Base-by-base conservation (phyloP, 1,140 invertebrate species). In the Halictus rubicundus region DNA sequence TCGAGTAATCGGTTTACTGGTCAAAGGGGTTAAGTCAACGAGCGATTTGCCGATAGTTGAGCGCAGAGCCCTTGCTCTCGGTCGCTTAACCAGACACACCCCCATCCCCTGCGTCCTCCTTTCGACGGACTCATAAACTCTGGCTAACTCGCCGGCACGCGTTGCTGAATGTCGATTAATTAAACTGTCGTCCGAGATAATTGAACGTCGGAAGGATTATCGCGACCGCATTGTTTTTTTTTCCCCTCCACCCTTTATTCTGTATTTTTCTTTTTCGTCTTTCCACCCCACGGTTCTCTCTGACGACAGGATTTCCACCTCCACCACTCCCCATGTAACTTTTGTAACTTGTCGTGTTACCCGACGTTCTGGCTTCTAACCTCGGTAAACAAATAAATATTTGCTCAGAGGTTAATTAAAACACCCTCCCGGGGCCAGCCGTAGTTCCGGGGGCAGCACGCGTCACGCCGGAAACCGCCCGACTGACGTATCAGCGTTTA, bases 351-450 rank as follows among this genome's bases (percentile, higher is more conserved):
- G 25, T 10, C 75, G 54, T 71, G 60, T 73, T 73, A 64, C 21
- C 39, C 52, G 37, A 39, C 32, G 61, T 68, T 23, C 61, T 21
- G 64, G n/a, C 63, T 74, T 68, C 64, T 49, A 52, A 68, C 64
- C 63, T 49, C 54, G 27, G 64, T 54, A 80, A 80, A 80, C 64
- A 75, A 68, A 75, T 68, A 75, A 80, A 75, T 80, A 81, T 81
- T 77, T 76, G 79, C 54, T 1, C 52, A 16, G 42, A 14, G 27
- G 79, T 81, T 81, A 81, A 81, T 81, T 81, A 77, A 81, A 76
- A 77, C 73, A 77, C 63, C 21, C 21, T 49, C 10, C 10, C 23
- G 23, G 25, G 25, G 16, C 21, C 9, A n/a, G 19, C 3, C 54
- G 21, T 39, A 59, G 23, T 73, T 57, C 6, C 25, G 8, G 59